Base-by-base conservation (phyloP, 2,888 invertebrate species). In the Mayetiola destructor region DNA sequence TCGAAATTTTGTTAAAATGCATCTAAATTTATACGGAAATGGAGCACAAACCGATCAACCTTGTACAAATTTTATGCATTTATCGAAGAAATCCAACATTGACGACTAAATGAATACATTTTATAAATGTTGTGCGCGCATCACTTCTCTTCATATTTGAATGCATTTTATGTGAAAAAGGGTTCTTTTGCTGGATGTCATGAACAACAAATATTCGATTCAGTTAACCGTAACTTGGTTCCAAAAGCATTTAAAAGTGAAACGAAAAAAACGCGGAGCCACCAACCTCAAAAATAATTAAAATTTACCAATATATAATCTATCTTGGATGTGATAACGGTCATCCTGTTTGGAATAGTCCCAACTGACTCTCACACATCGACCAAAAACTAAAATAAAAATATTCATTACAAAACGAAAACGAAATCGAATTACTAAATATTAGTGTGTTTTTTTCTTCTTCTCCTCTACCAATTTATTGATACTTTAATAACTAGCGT, bases 271-370 rank as follows among this genome's bases (percentile, higher is more conserved):
- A n/a, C n/a, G n/a, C n/a, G n/a, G n/a, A n/a, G 48, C 48, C 27
- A 27, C 27, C 48, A 27, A 48, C 48, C 48, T 48, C 48, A 48
- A 48, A 48, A 48, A 48, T 48, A 48, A 48, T 48, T 48, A 48
- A 48, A 48, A 48, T 27, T 48, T 48, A 48, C 48, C 48, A 48
- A 48, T 48, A 48, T 48, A 14, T 12, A 23, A 42, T 27, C 16
- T 23, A 27, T 48, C 23, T 9, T 23, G n/a, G 9, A 42, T 12
- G 42, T 42, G 42, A 42, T 42, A 42, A 42, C 42, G 27, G 48
- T 48, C 48, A 48, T 27, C 48, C 48, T 12, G 16, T 42, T 3
- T 27, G 48, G 48, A 23, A 37, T 14, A 9, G 37, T n/a, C n/a
- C n/a, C n/a, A n/a, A n/a, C n/a, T 14, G 48, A 48, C 48, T 23